Evolutionary conservation across 2,113 vertebrate species (phyloP).

Genomic region (Carettochelys insculpta): DNA sequence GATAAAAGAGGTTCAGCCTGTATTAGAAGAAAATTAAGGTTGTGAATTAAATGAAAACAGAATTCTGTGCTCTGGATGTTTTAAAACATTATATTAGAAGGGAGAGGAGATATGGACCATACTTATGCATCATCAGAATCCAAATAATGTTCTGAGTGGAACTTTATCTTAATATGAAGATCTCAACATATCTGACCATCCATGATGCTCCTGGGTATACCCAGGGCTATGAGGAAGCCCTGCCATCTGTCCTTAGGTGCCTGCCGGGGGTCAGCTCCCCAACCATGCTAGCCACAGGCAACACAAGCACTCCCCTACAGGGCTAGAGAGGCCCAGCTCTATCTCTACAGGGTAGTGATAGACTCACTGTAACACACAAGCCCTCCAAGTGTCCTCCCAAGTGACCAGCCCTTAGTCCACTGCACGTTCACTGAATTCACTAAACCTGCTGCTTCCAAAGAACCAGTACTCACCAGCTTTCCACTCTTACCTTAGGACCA

Average conservation of each 20-base stretch:
- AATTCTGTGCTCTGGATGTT: neutral
- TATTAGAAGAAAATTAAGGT: neutral
- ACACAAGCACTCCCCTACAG: neutral
- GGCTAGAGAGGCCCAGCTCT: neutral
- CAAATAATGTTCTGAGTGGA: fast-evolving
- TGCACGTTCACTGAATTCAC: neutral
- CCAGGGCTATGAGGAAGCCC: neutral
- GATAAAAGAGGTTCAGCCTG: no score
- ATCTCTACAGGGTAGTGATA: neutral
- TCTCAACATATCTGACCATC: neutral
- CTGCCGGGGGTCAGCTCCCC: neutral
- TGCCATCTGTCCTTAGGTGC: no score
- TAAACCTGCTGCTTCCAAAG: neutral
- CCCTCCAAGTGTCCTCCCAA: neutral
- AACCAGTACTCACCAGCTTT: neutral
- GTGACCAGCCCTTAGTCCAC: neutral
- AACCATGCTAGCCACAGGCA: neutral
- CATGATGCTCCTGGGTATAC: neutral
- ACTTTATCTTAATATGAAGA: neutral
- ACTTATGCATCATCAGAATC: fast-evolving
- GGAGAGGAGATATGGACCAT: neutral
- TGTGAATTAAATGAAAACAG: neutral
- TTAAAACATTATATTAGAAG: fast-evolving
- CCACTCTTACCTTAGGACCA: neutral
- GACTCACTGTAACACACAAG: neutral